Conservation (phyloP, 2,113 vertebrate species). For the Pagrus major region DNA sequence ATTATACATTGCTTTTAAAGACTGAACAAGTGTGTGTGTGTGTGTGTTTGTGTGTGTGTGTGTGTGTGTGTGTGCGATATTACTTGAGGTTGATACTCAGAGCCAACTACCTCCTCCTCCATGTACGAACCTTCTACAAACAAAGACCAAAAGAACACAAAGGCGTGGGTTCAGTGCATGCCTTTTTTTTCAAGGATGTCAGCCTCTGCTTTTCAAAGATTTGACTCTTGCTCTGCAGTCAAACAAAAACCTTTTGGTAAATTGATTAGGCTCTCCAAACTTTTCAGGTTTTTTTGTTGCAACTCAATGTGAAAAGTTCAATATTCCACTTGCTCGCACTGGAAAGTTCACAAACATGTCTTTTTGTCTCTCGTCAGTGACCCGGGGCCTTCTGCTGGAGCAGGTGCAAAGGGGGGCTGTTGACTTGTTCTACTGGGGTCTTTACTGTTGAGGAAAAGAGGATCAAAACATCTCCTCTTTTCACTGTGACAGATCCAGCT, state of each 20-base stretch:
- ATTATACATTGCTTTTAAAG: constrained; percentile 81
- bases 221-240: constrained; percentile 79
- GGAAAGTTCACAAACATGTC: constrained; percentile 66
- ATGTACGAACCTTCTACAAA: constrained; percentile 78
- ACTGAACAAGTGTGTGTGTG: constrained; percentile 56
- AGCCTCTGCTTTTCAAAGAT: constrained; percentile 81
- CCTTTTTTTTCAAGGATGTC: constrained; percentile 66
- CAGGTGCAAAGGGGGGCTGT: constrained; percentile 64
- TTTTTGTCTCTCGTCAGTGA: constrained; percentile 64
- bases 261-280: constrained; percentile 81
- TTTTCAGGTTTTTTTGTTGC: constrained; percentile 77
- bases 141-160: constrained; percentile 79
- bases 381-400: constrained; percentile 65
- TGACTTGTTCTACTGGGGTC: constrained; percentile 47
- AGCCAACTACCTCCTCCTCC: constrained; percentile 80
- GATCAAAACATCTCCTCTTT: constrained; percentile 10
- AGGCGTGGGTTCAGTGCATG: constrained; percentile 78
- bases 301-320: constrained; percentile 71
- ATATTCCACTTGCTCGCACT: constrained; percentile 57
- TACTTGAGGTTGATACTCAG: constrained; percentile 79
- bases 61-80: constrained; percentile 58
- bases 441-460: constrained; percentile 49
- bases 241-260: constrained; percentile 80
- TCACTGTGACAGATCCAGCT: constrained; percentile 55
- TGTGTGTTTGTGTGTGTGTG: constrained; percentile 23